Evolutionary conservation across 2,113 vertebrate species (phyloP), one percentile per base, ranked within the genome.

Genomic region (Cervus canadensis): DNA sequence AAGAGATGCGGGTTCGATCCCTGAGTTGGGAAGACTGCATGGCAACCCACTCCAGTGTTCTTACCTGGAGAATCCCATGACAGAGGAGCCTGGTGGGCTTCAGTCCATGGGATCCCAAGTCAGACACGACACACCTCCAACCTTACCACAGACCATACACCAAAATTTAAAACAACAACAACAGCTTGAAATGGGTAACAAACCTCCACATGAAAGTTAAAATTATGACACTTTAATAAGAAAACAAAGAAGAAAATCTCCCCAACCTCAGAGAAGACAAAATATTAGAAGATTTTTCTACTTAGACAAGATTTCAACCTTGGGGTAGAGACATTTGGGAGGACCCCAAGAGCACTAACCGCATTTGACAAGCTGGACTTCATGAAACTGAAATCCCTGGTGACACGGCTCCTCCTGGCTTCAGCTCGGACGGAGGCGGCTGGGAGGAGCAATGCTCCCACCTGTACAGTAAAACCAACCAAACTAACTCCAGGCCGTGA

Each of bases 1-100:
- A 11, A 71, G 67, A 40, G 5, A 23, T 36, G n/a, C 19, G 2
- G 67, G 19, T 6, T 40, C 2, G 5, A 40, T 11, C n/a, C 67
- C n/a, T 6, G 19, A 40, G 67, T 23, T 1, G 19, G n/a, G n/a
- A 40, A 71, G 67, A 12, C 0, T 11, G 0, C n/a, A 3, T 11
- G 67, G 67, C 19, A 71, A 71, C 21, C 67, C n/a, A 3, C n/a
- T 71, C n/a, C n/a, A 12, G 67, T 23, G 19, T 3, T 40, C 67
- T 23, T 36, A 19, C 64, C 33, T 33, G 33, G 16, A n/a, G 16
- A 19, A 67, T 19, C 16, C 67, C 19, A 36, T 1, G 10, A 23
- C 19, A 21, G 19, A 40, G n/a, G n/a, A 23, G 67, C 19, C 67
- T 36, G 33, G 64, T 0, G n/a, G 64, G 67, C n/a, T 36, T 12